Evolutionary conservation across 2,113 vertebrate genomes (phyloP), one percentile per base, ranked within the genome.

Genomic region (Salvelinus alpinus): DNA sequence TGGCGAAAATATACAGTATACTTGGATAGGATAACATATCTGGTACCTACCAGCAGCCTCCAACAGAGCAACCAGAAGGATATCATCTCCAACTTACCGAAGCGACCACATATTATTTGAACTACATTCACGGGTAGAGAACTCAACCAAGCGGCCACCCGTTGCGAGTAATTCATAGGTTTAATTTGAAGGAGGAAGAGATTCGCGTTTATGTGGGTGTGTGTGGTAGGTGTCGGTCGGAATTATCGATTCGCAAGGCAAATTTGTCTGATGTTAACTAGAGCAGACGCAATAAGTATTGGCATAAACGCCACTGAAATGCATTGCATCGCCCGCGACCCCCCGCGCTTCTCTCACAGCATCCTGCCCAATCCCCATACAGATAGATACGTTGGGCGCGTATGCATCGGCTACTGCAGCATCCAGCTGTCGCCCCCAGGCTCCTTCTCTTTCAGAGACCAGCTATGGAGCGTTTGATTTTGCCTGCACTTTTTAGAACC

Each of bases 41-140:
- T 64, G 16, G 25, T 72, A 91, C 90, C 75, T 89, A 91, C 90
- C 90, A 91, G 44, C 85, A 91, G 88, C 85, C 89, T 91, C 90
- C 90, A 91, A 82, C 90, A 91, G 73, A 91, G 87, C 84, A 91
- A 75, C 90, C 90, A 91, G 38, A 91, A 90, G 47, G 90, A 91
- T 76, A 91, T 91, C 90, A 91, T 91, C 78, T 91, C 90, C 88
- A 91, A 79, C 72, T 86, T 84, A 78, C 87, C 87, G 74, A 86
- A 84, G 67, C 79, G 85, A 79, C 86, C 81, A 79, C 89, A 85
- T 24, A 80, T 82, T 81, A 86, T 83, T 65, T 44, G 38, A 44
- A 82, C 87, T 22, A 64, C 22, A 24, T 64, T 22, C 64, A 54
- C 59, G 65, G 82, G 87, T 83, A 88, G 82, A 78, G 79, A 79